phyloP scores from a whole-genome alignment of 2,888 invertebrate genomes.

The Tricholauxania praeusta region DNA sequence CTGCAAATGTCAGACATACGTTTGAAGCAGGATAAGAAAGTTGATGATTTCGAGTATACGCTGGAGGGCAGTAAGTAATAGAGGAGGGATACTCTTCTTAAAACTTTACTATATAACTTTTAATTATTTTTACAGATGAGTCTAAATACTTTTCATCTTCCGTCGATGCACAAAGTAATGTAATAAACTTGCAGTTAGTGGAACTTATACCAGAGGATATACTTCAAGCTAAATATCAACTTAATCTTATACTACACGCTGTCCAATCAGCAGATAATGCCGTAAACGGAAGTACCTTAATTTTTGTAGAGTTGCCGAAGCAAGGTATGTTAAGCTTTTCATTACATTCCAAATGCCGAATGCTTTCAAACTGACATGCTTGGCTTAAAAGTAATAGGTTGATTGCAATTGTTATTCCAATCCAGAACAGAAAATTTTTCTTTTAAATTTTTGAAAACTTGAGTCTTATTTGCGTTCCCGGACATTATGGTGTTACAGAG shows the following conservation, averaged over 20 bases:
- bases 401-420: no score
- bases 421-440: no score
- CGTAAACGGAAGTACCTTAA: slow-evolving; percentile 39
- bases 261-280: slow-evolving; percentile 10
- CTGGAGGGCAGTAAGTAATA: slow-evolving; percentile 44
- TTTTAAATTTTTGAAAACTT: no score
- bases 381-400: background rate
- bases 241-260: slow-evolving; percentile 42
- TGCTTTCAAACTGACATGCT: no score
- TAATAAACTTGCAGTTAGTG: slow-evolving; percentile 37
- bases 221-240: slow-evolving; percentile 29
- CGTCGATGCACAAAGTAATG: slow-evolving; percentile 17
- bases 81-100: no score
- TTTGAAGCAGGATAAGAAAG: slow-evolving; percentile 26
- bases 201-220: slow-evolving; percentile 27
- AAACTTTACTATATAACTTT: background rate
- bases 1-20: slow-evolving; percentile 39
- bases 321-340: slow-evolving; percentile 39
- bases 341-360: no score
- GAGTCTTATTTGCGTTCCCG: no score
- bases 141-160: slow-evolving; percentile 38
- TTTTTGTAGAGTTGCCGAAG: slow-evolving; percentile 47
- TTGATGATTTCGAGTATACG: slow-evolving; percentile 39
- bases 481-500: no score
- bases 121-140: slow-evolving; percentile 37